phyloP scores from a whole-genome alignment of 2,888 invertebrate genomes.

The Crocallis elinguaria region DNA sequence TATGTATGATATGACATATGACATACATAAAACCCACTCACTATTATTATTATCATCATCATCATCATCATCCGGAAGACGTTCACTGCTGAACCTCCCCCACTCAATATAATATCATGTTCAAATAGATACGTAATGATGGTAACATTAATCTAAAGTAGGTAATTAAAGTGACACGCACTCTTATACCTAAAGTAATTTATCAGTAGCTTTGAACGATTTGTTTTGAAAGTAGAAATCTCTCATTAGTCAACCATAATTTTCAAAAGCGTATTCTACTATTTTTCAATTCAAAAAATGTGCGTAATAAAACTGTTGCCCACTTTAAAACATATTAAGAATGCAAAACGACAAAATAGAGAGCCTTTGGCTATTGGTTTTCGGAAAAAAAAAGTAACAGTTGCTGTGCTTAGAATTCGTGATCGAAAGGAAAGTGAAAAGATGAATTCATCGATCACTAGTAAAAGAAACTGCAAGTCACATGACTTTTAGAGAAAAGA shows the following conservation, averaged over 20 bases:
- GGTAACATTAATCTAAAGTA: no score
- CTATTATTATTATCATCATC: no score
- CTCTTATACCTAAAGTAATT: background rate
- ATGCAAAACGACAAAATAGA: constrained; percentile 23
- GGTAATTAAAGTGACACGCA: background rate
- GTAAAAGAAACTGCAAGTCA: constrained; percentile 10
- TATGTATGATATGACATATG: no score
- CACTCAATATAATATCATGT: no score
- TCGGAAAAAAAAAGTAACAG: constrained; percentile 25
- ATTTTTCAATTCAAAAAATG: background rate
- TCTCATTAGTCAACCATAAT: background rate
- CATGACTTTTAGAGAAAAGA: background rate
- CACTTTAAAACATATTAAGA: constrained; percentile 1
- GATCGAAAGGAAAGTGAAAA: constrained; percentile 29
- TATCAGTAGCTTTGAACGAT: background rate
- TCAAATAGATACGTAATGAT: no score
- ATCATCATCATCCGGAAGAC: no score
- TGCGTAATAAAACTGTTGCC: background rate
- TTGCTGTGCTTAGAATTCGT: constrained; percentile 31
- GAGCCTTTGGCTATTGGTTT: constrained; percentile 23
- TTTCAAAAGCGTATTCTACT: background rate
- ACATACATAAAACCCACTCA: no score
- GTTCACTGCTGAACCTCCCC: no score
- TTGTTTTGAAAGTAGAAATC: constrained; percentile 2
- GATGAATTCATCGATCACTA: constrained; percentile 14